Evolutionary conservation across 2,888 invertebrate species (phyloP), one percentile per base, ranked within the genome.

Genomic region (Lasioglossum morio): DNA sequence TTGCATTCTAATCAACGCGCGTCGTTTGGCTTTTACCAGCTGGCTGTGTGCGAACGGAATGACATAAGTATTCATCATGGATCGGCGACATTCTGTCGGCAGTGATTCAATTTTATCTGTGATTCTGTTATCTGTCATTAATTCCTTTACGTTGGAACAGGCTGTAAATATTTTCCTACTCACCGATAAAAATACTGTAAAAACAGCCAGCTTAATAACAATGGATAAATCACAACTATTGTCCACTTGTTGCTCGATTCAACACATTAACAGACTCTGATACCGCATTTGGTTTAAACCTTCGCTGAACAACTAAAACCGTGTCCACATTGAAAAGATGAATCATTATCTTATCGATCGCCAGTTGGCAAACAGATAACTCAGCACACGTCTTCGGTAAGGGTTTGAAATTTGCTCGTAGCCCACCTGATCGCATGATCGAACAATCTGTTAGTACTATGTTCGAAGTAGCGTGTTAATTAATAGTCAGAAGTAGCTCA

Each of bases 1-100:
- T 48, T 63, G 82, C 73, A 76, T 85, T 81, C 77, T 74, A 77
- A 86, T 87, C 63, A 66, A 73, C 60, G 19, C 69, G 48, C 48
- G 73, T 78, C 75, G 40, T 60, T 46, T 48, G 72, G 43, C 43
- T 37, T 60, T 23, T n/a, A 77, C 87, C 77, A 78, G 63, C 86
- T 48, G 46, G 60, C 60, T 48, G 43, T 82, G 69, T 69, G 46
- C 72, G 40, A 70, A 69, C 57, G 60, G 77, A 84, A 81, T 43
- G 70, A 84, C 80, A 77, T 70, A 72, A 53, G n/a, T 57, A 43
- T 60, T 34, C 30, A 66, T 70, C 72, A 46, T 16, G 16, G 19
- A 66, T 77, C 69, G 53, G 46, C 76, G n/a, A 48, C 63, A 30
- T 34, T 60, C 16, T 37, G 14, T 43, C 40, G 12, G 4, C 14